Evolutionary conservation across 2,888 invertebrate species (phyloP), one percentile per base, ranked within the genome.

Genomic region (Incurvaria masculella): DNA sequence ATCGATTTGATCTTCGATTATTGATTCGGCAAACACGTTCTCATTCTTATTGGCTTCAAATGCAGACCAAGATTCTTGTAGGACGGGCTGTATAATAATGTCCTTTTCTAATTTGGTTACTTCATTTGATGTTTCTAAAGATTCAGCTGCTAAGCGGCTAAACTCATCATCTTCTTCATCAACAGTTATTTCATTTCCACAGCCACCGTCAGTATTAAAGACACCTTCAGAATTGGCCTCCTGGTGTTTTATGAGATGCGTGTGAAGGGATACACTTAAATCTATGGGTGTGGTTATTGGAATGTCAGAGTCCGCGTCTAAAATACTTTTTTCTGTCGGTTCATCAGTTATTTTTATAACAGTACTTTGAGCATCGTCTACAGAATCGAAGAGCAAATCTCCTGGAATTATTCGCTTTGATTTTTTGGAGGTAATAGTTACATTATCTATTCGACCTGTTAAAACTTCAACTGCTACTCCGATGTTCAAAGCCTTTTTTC

Each of bases 401-500:
- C 82, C 82, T 41, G 87, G 82, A 56, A 87, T 83, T 52, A 82
- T 75, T 59, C 83, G 72, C 57, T 87, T 82, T 44, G 65, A 72
- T 63, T 69, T 72, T 58, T 69, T 81, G 59, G 76, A 66, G 26
- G 81, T 81, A 19, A 85, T 81, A 56, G 83, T 86, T 4, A 88
- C 84, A 60, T 89, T 85, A 59, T 91, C 91, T 51, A 90, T 86
- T 51, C 90, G 83, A 1, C 93, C 93, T 1, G 93, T 90, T 20
- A 94, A 80, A 44, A 94, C 91, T 65, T 92, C 91, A 55, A 93
- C 94, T 10, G 94, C 94, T 49, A 89, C 83, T 8, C 94, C 94
- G 52, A 94, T 83, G 60, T 90, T 90, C 14, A 94, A 86, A 18
- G 88, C 80, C 61, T 89, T 91, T 61, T 90, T 87, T 11, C 90